Evolutionary conservation across 2,888 invertebrate species (phyloP), one percentile per base, ranked within the genome.

Genomic region (Euplexia lucipara): DNA sequence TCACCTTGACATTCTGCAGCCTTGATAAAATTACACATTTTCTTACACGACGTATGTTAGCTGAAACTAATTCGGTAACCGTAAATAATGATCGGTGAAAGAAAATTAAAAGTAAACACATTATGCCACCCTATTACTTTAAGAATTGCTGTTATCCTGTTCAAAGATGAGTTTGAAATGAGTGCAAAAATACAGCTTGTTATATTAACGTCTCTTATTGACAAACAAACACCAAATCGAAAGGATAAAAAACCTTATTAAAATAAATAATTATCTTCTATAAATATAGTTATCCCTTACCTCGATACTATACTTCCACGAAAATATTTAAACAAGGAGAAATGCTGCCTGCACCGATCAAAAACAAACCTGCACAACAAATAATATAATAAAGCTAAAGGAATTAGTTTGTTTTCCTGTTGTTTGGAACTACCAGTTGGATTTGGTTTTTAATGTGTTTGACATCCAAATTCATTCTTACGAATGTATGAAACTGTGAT

Each of bases 11-110:
- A 78, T 83, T 83, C 81, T 63, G 41, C 44, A 62, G 39, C 52
- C 37, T 39, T 78, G 82, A 81, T 84, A 82, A 84, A 59, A 39
- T 68, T 61, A 63, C 70, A 65, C 44, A 65, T 68, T 68, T 72
- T 73, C 69, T 57, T 41, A 10, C 54, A 54, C 41, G 22, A 53
- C 26, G 26, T 51, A 39, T 62, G 44, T 58, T 30, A 70, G 47
- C 51, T 58, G 51, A 57, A 75, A 72, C 68, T 66, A 64, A 78
- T 71, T 66, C 30, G 22, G 20, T 41, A 58, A 49, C 20, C 39
- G 5, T 26, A 26, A 26, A 26, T 5, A 61, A 35, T 59, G 42
- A 53, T 48, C 35, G 22, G n/a, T 49, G 1, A 70, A 70, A 62
- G 18, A 0, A 51, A 51, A 51, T 30, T 9, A 32, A 41, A 20